These are phyloP conservation scores for Cataglyphis albicans DNA, from an alignment of 2,888 invertebrate genomes.

Conservation along the genomic window DNA sequence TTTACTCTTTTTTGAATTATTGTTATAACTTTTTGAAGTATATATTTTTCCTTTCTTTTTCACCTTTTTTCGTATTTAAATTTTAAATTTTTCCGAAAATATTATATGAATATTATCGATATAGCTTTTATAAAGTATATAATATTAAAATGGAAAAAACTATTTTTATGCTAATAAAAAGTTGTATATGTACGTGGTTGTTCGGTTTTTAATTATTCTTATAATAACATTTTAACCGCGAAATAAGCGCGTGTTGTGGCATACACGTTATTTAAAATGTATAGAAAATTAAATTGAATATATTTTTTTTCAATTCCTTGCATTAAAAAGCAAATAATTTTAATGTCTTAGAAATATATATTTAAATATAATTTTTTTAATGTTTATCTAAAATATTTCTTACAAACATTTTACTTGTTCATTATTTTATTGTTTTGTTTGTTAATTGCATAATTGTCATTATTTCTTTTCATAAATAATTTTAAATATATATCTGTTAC, in stretches of 20 bases:
- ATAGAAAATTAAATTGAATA: background rate
- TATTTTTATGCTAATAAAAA: background rate
- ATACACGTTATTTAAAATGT: slow-evolving; percentile 5
- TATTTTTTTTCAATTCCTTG: background rate
- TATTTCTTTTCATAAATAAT: background rate
- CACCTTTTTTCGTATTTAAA: background rate
- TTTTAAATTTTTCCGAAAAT: background rate
- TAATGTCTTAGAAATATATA: background rate
- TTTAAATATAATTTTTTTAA: background rate
- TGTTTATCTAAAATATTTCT: background rate
- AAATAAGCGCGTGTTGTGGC: background rate
- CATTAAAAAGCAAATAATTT: background rate
- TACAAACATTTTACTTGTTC: background rate
- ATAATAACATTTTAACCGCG: background rate
- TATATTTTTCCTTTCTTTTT: background rate
- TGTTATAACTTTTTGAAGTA: background rate
- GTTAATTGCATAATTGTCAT: background rate
- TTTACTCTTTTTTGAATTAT: background rate
- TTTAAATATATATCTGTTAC: background rate
- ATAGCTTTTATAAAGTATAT: background rate
- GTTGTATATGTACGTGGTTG: background rate
- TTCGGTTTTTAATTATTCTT: background rate
- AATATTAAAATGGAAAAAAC: background rate
- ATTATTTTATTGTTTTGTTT: background rate
- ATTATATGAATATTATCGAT: background rate